Conservation (phyloP, 2,797 vertebrate species). For the Coregonus ussuriensis region DNA sequence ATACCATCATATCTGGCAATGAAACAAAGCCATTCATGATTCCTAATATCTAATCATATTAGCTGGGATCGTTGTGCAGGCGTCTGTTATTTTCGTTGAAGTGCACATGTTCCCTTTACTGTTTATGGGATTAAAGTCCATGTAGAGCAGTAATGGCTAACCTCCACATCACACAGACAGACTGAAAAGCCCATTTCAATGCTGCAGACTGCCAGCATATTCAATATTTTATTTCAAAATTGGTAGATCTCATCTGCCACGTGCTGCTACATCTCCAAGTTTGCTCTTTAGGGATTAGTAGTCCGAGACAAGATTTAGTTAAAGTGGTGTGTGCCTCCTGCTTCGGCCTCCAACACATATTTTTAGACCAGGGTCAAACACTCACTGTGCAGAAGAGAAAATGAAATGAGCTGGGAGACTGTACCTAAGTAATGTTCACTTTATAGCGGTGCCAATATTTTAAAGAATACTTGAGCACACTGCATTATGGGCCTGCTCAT, state of each 20-base stretch:
- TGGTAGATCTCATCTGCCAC: constrained; percentile 54
- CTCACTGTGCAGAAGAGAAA: constrained; percentile 38
- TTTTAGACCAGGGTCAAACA: constrained; percentile 49
- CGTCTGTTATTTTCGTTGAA: constrained; percentile 39
- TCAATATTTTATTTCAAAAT: constrained; percentile 39
- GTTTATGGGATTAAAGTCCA: constrained; percentile 60
- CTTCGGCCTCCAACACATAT: constrained; percentile 52
- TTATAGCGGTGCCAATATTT: constrained; percentile 47
- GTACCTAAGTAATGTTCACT: constrained; percentile 40
- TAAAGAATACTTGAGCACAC: constrained; percentile 27
- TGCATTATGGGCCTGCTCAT: constrained; percentile 38
- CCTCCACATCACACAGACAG: constrained; percentile 35
- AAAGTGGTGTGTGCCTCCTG: constrained; percentile 24
- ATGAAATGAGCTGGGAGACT: constrained; percentile 32
- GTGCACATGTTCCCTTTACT: constrained; percentile 56
- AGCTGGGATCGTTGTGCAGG: constrained; percentile 22
- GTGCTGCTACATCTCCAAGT: constrained; percentile 50
- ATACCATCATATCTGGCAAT: constrained; percentile 27
- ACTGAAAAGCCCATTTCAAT: constrained; percentile 35
- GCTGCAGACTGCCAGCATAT: constrained; percentile 51
- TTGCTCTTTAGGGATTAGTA: constrained; percentile 61
- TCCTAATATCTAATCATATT: constrained; percentile 53
- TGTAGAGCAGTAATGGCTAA: constrained; percentile 34
- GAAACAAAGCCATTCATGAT: constrained; percentile 64
- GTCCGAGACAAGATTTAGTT: constrained; percentile 28